A percentile compares a stretch with the other conserved stretches of the same genome.
These are phyloP conservation scores for Lepus europaeus DNA, from an alignment of 2,113 vertebrate species.

Conservation along the genomic window DNA sequence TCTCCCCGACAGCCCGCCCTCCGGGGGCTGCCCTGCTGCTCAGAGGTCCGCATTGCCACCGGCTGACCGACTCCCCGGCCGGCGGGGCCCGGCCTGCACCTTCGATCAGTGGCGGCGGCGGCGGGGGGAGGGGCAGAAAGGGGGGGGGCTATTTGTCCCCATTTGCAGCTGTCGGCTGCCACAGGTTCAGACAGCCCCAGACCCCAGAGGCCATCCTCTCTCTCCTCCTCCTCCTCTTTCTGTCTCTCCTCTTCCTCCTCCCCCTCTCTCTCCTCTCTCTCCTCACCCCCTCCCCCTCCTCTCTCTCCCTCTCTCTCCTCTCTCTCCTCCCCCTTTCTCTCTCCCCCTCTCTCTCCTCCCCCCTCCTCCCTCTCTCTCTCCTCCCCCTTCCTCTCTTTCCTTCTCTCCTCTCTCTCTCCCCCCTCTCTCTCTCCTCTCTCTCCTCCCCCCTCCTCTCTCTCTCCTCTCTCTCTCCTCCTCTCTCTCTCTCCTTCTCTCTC, in stretches of 20 bases:
- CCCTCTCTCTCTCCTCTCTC: constrained; percentile 23
- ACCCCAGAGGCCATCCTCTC: too few relatives aligned
- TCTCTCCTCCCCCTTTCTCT: neutral
- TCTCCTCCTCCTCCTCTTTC: too few relatives aligned
- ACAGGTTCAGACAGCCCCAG: too few relatives aligned
- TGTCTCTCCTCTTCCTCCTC: neutral
- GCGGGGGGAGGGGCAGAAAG: too few relatives aligned
- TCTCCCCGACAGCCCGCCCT: neutral
- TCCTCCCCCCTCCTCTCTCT: neutral
- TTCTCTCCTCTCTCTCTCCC: fast-evolving
- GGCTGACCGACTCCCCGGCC: too few relatives aligned
- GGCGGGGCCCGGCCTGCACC: too few relatives aligned
- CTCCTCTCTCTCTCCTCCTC: neutral
- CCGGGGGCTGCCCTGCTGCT: too few relatives aligned
- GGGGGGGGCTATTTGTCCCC: too few relatives aligned
- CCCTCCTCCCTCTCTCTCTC: neutral
- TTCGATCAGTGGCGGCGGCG: too few relatives aligned
- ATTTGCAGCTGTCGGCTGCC: too few relatives aligned
- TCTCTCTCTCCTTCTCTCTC: neutral
- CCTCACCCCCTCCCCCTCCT: neutral
- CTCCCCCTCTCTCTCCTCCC: neutral
- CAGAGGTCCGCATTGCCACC: too few relatives aligned
- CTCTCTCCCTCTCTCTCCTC: neutral
- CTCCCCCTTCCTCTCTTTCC: neutral
- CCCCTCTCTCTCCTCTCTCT: neutral